Base-by-base conservation (phyloP, 2,797 vertebrate genomes). In the Streptopelia turtur region DNA sequence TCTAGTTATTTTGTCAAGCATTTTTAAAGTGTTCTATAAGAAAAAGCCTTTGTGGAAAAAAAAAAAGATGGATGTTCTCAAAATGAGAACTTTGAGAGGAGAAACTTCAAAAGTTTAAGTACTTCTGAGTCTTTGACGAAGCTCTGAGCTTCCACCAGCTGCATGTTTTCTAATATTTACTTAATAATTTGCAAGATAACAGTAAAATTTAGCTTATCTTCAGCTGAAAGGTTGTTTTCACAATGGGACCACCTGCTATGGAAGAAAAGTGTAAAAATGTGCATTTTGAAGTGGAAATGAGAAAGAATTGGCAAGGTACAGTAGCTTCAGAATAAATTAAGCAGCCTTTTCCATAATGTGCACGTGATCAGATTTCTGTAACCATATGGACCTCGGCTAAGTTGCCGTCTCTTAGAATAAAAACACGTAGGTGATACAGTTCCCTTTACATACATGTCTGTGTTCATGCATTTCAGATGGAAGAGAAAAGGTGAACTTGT, bases 401-500 rank as follows among this genome's bases (percentile, higher is more conserved):
- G 37, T 72, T 86, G 33, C 33, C 52, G 30, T 74, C 33, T 94
- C 39, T 69, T 60, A 16, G 2, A 60, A 22, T 59, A 50, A 85
- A 92, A 50, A 12, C 10, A 13, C 65, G 86, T n/a, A 59, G 68
- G 35, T 56, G 31, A 49, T 47, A 35, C 18, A 21, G 63, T 66
- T 79, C 45, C 49, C 37, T 81, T 82, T 20, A 64, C 3, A 0
- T 35, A 39, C 31, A 31, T 66, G 43, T 86, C 50, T 83, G 6
- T 57, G 69, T 84, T 85, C 81, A 13, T 91, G 56, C 28, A 64
- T 97, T 94, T 91, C 97, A 99, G 99, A 98, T 99, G 97, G 99
- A 99, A 98, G 99, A 76, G 99, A 99, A 94, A 99, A 99, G 95
- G 96, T 98, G 37, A 97, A 98, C 53, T 97, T 99, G 63, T 97